Percentiles rank a stretch among this genome's conserved stretches.
Evolutionary conservation across 2,797 vertebrate species (phyloP).

Genomic region (Xerus rutilus): DNA sequence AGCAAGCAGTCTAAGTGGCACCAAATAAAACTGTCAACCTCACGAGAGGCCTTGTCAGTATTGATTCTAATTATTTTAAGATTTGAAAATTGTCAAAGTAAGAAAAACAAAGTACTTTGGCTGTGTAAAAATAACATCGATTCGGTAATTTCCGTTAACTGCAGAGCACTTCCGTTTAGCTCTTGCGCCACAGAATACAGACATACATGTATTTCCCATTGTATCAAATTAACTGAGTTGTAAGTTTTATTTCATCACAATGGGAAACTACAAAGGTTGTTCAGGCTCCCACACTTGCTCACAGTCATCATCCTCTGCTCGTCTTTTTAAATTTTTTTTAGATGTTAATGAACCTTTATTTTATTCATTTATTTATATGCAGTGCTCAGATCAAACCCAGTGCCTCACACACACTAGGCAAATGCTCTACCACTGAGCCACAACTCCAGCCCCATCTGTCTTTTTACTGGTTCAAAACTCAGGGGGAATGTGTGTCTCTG

Average conservation of each 20-base stretch:
- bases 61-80: neutral
- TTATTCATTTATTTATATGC: no score
- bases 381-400: no score
- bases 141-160: slow-evolving; percentile 34
- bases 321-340: no score
- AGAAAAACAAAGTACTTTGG: slow-evolving; percentile 1
- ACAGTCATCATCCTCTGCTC: neutral
- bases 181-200: neutral
- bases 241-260: neutral
- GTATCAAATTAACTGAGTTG: neutral
- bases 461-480: neutral
- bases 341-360: no score
- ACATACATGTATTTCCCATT: neutral
- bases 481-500: neutral
- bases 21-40: neutral
- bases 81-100: slow-evolving; percentile 25
- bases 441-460: neutral
- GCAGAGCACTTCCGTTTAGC: neutral
- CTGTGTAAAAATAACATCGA: slow-evolving; percentile 16
- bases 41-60: no score
- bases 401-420: no score
- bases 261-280: neutral
- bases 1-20: neutral
- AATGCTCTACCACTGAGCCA: no score
- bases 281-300: neutral